Percentiles rank a stretch among this genome's conserved stretches.
Conservation (phyloP, 2,113 vertebrate species). For the Cinclus mexicanus region DNA sequence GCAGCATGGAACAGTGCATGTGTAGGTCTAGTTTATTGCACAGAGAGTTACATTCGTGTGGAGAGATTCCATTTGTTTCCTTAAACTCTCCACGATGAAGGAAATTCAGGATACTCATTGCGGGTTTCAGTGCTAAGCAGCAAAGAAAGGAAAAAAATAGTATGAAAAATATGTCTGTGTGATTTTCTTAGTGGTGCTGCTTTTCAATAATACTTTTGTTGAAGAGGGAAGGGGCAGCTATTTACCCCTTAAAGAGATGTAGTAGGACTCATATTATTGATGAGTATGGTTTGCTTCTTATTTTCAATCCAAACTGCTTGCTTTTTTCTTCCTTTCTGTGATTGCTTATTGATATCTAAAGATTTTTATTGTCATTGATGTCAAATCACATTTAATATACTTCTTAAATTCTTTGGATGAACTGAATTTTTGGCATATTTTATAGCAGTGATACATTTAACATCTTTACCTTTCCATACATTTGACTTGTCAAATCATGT, state of each 20-base stretch:
- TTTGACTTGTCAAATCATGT: not conserved
- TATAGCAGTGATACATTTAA: not conserved
- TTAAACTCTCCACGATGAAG: not conserved
- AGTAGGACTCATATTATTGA: conserved; percentile 57
- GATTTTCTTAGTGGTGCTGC: not conserved
- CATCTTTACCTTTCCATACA: not conserved
- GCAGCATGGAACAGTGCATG: conserved; percentile 40
- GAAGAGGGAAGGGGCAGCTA: not conserved
- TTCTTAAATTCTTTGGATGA: not conserved
- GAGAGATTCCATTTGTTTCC: conserved; percentile 57
- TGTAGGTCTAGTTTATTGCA: conserved; percentile 36
- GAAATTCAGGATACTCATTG: not conserved
- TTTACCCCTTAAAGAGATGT: conserved; percentile 29
- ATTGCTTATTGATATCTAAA: conserved; percentile 3
- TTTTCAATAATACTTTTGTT: not conserved
- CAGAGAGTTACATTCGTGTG: conserved; percentile 34
- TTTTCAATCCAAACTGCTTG: conserved; percentile 46
- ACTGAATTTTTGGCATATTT: conserved; percentile 1
- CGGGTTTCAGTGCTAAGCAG: not conserved
- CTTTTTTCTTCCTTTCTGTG: conserved; percentile 53
- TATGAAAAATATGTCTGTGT: not conserved
- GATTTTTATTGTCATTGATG: not conserved
- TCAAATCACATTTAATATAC: not conserved
- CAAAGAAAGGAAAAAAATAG: not conserved
- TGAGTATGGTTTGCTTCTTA: conserved; percentile 51